These are phyloP conservation scores for Ceratina australensis DNA, from an alignment of 1,140 invertebrate genomes.

Conservation along the genomic window DNA sequence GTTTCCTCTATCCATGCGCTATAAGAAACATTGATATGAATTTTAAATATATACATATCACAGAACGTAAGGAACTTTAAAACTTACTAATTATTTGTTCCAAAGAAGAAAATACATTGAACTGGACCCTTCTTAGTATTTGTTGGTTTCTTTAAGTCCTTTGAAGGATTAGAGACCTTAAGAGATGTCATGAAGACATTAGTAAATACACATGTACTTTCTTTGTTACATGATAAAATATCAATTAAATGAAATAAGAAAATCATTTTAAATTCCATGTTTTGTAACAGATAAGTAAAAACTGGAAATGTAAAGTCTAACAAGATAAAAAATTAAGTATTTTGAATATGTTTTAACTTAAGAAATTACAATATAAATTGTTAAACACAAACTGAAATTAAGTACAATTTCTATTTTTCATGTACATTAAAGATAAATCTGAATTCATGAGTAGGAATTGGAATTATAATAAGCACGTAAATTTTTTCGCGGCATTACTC, in stretches of 20 bases:
- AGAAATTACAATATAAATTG: neutral
- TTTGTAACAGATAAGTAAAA: neutral
- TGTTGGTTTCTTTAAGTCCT: slow-evolving; percentile 84
- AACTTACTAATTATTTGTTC: slow-evolving; percentile 95
- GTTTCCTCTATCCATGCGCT: slow-evolving; percentile 95
- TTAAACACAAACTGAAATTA: neutral
- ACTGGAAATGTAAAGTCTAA: neutral
- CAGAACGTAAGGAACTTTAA: slow-evolving; percentile 12
- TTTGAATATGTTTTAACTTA: neutral
- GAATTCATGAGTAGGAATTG: neutral
- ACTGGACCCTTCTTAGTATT: slow-evolving; percentile 82
- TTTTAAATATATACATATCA: slow-evolving; percentile 28
- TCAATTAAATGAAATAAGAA: neutral
- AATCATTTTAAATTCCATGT: neutral
- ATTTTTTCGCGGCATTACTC: neutral
- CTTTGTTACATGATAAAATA: neutral
- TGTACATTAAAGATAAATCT: neutral
- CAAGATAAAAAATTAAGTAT: too few relatives aligned
- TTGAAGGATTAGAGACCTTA: slow-evolving; percentile 87
- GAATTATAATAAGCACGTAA: slow-evolving; percentile 15
- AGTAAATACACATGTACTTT: slow-evolving; percentile 10
- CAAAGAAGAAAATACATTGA: slow-evolving; percentile 96
- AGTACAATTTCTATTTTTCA: neutral
- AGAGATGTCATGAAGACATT: slow-evolving; percentile 63
- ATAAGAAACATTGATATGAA: slow-evolving; percentile 69